A percentile compares a stretch with the other conserved stretches of the same genome.
These are phyloP conservation scores for Erynnis tages DNA, from an alignment of 2,888 invertebrate species.

Conservation along the genomic window DNA sequence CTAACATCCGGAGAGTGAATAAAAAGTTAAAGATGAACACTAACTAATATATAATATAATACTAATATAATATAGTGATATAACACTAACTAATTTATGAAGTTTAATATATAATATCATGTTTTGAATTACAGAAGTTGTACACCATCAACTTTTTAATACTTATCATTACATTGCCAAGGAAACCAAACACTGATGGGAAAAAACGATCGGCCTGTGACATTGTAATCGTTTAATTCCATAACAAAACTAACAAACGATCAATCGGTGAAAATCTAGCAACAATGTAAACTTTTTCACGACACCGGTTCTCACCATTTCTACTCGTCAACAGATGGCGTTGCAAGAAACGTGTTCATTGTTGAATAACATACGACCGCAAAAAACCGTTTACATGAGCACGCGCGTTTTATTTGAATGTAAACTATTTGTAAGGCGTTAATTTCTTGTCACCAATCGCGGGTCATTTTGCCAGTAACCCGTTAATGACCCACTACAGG, in stretches of 20 bases:
- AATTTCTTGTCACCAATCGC: too few species aligned
- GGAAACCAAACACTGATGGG: slow-evolving; percentile 10
- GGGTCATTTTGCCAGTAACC: too few species aligned
- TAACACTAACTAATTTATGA: too few species aligned
- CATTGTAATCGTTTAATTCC: slow-evolving; percentile 22
- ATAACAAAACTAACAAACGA: slow-evolving; percentile 16
- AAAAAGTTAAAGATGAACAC: too few species aligned
- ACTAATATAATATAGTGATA: too few species aligned
- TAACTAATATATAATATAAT: too few species aligned
- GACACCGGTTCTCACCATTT: slow-evolving; percentile 52
- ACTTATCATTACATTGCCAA: neutral
- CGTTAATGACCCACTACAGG: too few species aligned
- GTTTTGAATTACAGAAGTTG: too few species aligned
- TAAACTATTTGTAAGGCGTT: neutral
- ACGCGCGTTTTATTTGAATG: slow-evolving; percentile 1
- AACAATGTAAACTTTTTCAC: slow-evolving; percentile 42
- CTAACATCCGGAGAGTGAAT: too few species aligned
- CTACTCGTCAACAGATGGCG: slow-evolving; percentile 65
- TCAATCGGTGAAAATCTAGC: slow-evolving; percentile 41
- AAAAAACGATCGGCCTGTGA: slow-evolving; percentile 19
- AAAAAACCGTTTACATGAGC: slow-evolving; percentile 27
- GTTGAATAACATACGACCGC: slow-evolving; percentile 32
- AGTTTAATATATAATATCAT: too few species aligned
- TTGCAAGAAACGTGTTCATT: slow-evolving; percentile 42
- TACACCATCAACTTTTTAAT: too few species aligned